Evolutionary conservation across 2,888 invertebrate genomes (phyloP).

Genomic region (Drosophila atripex): DNA sequence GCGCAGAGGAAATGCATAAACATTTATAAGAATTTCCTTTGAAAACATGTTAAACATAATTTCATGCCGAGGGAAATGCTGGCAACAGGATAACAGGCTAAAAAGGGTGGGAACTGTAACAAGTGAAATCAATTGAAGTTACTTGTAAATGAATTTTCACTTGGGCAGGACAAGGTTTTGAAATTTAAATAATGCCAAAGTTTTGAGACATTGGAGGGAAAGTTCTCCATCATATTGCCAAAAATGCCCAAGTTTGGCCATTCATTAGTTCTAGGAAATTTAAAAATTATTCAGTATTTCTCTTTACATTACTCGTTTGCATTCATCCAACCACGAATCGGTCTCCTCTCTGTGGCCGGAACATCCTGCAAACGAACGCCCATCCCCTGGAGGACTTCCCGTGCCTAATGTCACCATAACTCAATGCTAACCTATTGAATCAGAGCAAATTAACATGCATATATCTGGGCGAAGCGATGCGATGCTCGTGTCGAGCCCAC

Average conservation of each 20-base stretch:
- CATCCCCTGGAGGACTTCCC: slow-evolving; percentile 44
- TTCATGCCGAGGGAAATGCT: slow-evolving; percentile 37
- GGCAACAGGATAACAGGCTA: neutral
- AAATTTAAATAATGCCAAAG: slow-evolving; percentile 20
- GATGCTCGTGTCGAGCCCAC: slow-evolving; percentile 32
- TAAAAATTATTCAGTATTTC: neutral
- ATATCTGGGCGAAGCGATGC: slow-evolving; percentile 23
- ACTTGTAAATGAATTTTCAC: slow-evolving; percentile 28
- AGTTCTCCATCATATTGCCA: neutral
- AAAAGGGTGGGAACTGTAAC: slow-evolving; percentile 12
- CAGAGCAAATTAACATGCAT: slow-evolving; percentile 77
- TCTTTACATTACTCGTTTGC: slow-evolving; percentile 20
- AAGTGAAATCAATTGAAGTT: slow-evolving; percentile 41
- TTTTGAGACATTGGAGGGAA: neutral
- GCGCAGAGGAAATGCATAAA: slow-evolving; percentile 68
- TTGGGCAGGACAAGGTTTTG: slow-evolving; percentile 13
- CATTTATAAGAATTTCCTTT: slow-evolving; percentile 60
- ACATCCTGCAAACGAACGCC: slow-evolving; percentile 31
- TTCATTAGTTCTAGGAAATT: neutral
- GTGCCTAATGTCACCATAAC: slow-evolving; percentile 68
- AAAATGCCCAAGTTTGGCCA: neutral
- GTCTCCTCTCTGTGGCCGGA: slow-evolving; percentile 5
- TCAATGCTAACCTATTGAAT: slow-evolving; percentile 75
- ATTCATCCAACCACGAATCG: slow-evolving; percentile 28
- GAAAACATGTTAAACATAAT: slow-evolving; percentile 62